Conservation (phyloP, 2,797 vertebrate genomes). For the Micrastur ruficollis region DNA sequence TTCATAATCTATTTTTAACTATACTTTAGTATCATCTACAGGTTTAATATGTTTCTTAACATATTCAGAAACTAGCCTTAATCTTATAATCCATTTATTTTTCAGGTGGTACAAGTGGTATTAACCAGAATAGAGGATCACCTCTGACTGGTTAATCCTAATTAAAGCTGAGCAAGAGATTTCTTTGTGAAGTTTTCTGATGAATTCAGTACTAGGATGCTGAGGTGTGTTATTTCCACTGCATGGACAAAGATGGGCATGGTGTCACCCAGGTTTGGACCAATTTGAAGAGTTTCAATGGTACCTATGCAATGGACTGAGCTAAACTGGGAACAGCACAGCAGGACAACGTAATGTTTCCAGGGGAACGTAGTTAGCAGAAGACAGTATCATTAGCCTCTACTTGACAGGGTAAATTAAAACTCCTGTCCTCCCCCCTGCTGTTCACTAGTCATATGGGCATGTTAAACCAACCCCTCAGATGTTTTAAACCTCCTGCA, state of each 20-base stretch:
- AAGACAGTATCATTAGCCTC: not conserved
- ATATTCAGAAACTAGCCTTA: not conserved
- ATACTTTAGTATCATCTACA: not conserved
- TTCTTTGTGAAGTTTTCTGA: not conserved
- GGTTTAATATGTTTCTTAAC: not conserved
- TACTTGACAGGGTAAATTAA: not conserved
- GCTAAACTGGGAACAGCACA: not conserved
- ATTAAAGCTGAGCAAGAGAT: slow-evolving; percentile 23
- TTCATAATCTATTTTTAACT: not conserved
- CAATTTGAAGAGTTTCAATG: not conserved
- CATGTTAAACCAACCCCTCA: not conserved
- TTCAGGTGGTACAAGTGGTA: not conserved
- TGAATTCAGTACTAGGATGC: not conserved
- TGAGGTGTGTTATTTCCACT: not conserved
- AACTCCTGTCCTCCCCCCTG: not conserved
- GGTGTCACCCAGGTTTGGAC: not conserved
- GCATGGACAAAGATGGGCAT: not conserved
- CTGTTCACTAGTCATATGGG: not conserved
- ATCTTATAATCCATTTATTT: slow-evolving; percentile 37
- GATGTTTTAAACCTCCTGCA: not conserved
- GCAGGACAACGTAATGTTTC: not conserved
- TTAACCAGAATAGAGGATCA: slow-evolving; percentile 3
- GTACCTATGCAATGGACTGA: not conserved
- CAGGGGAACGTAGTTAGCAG: not conserved
- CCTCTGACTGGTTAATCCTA: slow-evolving; percentile 33